Evolutionary conservation across 2,113 vertebrate genomes (phyloP).

Genomic region (Micronycteris hirsuta): DNA sequence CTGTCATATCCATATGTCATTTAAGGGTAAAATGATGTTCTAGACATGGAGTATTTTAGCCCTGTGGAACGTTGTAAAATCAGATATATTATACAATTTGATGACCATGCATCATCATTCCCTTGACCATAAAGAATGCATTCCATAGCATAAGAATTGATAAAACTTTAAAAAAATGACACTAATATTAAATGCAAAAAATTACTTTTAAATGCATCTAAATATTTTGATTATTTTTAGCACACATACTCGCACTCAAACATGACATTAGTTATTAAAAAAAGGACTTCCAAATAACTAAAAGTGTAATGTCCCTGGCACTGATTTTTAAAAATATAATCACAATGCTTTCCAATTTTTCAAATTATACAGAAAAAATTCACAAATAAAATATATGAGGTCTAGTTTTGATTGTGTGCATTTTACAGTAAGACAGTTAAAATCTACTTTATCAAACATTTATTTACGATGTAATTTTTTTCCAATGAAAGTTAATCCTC

Average conservation of each 20-base stretch:
- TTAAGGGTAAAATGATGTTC: neutral
- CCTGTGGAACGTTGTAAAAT: neutral
- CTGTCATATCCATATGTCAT: neutral
- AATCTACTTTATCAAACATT: neutral
- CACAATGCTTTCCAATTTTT: neutral
- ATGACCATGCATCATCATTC: neutral
- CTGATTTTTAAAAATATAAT: neutral
- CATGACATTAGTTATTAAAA: neutral
- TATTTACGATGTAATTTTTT: neutral
- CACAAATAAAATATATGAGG: neutral
- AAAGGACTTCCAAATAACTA: neutral
- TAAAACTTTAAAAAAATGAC: neutral
- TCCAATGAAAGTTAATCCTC: neutral
- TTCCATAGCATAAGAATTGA: neutral
- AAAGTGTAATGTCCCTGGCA: neutral
- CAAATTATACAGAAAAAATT: constrained; percentile 4
- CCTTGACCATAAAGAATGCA: neutral
- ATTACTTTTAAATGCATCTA: neutral
- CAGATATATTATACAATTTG: neutral
- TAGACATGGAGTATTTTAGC: neutral
- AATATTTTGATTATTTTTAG: neutral
- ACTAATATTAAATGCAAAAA: neutral
- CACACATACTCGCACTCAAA: neutral
- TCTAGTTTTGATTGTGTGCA: neutral
- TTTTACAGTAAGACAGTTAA: neutral